Base-by-base conservation (phyloP, 2,113 vertebrate genomes). In the Gopherus flavomarginatus region DNA sequence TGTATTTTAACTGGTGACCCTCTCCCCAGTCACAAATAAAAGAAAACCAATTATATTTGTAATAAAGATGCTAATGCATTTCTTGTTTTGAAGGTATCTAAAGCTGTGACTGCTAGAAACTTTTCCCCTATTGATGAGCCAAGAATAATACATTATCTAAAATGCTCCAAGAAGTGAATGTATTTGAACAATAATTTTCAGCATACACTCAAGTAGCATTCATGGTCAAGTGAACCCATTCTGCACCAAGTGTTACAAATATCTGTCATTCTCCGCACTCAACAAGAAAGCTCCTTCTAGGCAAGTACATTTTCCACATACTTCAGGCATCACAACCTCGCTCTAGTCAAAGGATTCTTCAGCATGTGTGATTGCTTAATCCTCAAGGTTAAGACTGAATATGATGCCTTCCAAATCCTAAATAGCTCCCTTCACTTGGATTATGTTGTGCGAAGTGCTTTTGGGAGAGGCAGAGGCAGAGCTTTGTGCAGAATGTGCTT, bases 51-150 rank as follows among this genome's bases (percentile, higher is more conserved):
- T 98, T 98, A 98, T 95, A 97, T 97, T 97, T 97, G 97, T 98
- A 98, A 98, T 98, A 98, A 98, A 98, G 97, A 98, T 98, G 98
- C 97, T 98, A 98, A 98, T 98, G 97, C 52, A 96, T 96, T 98
- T 98, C 97, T 98, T 97, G 87, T 38, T 97, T 98, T 98, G 97
- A 97, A 97, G 94, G 97, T 95, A 95, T 0, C 49, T 83, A 92
- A 96, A 97, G 93, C 94, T 97, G 90, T 95, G 95, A 85, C 94
- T 89, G 72, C 85, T 5, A 53, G 85, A 95, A 95, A 96, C 93
- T 98, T 96, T 98, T 87, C 93, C 92, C 42, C 91, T 27, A 4
- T 31, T 2, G 2, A 79, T 80, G 90, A 95, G 87, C 75, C 90
- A 84, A 75, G 95, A 92, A 94, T 87, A 90, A 93, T 77, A 3